Base-by-base conservation (phyloP, 2,888 invertebrate genomes). In the Lithophane leautieri region DNA sequence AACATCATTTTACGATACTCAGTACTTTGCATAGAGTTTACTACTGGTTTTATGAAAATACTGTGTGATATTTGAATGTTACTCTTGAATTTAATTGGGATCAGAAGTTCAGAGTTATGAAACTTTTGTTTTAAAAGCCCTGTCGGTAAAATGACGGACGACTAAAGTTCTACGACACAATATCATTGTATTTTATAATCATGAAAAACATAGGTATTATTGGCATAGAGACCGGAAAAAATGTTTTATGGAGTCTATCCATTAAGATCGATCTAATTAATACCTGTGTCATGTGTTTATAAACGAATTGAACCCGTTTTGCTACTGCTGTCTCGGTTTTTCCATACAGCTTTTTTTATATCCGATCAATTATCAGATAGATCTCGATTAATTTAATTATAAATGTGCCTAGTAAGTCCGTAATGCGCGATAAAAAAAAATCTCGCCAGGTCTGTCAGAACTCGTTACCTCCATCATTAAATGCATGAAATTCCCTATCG, bases 401-500 rank as follows among this genome's bases (percentile, higher is more conserved):
- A 73, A 71, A 71, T 73, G 76, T 62, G 73, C 70, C 28, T 65
- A 77, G 73, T 72, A 76, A 61, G 44, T 71, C 34, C 14, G 22
- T 52, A 62, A 44, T 54, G 73, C 22, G 50, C 65, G 42, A 25
- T 63, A 16, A n/a, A n/a, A n/a, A n/a, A n/a, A n/a, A n/a, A 14
- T 61, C 71, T 77, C 14, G 7, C 47, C 52, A 44, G 22, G 2
- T 40, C 40, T 75, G 61, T n/a, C 28, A 44, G 34, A 52, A 60
- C 56, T 47, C 14, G 22, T 67, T 60, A 65, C 66, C 60, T n/a
- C 69, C 61, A 50, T 62, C 63, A 77, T 70, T 28, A 78, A 81
- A 73, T 34, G 73, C 79, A 81, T 75, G 74, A 84, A 79, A 83
- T 77, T 73, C 81, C 70, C 79, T 83, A 86, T 83, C 82, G 77